Evolutionary conservation across 2,888 invertebrate species (phyloP), one percentile per base, ranked within the genome.

Genomic region (Tricholauxania praeusta): DNA sequence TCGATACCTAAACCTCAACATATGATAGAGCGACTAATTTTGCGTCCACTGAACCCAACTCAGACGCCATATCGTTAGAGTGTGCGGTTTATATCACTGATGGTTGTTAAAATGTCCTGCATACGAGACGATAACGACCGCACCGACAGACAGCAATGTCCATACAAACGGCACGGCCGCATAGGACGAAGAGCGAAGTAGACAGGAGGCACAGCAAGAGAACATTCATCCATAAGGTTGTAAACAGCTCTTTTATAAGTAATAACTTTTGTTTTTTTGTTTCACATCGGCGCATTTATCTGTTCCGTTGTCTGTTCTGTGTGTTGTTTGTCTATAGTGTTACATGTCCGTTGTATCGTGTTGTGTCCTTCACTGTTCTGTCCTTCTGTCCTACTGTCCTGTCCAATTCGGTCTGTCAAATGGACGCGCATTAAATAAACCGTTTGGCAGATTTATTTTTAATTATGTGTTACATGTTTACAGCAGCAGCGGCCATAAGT

Each of bases 231-330:
- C 55, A 59, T 57, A 57, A 49, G 14, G 70, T 19, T 70, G 70
- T 70, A 70, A 70, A 70, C 53, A 59, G 52, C 53, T 63, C 70
- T 62, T 70, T 70, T 70, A 62, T 70, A 70, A 63, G 47, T 53
- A 28, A 70, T 63, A 53, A 70, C 63, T 70, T 70, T 59, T 15
- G 59, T 22, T 48, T 69, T 48, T 69, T 69, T 60, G 60, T 48
- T 59, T 59, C 68, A 69, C 28, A 49, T 60, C 15, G 10, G 39
- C 49, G 17, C n/a, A 60, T 69, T 69, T 69, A 59, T 28, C 49
- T 57, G 64, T 15, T 51, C 19, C 57, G 22, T 39, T n/a, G 12
- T 62, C 39, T 14, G 62, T 12, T 5, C n/a, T 52, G 32, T 39
- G 19, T 53, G 48, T 57, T 67, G 57, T 57, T 67, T 14, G 2